phyloP scores from a whole-genome alignment of 2,888 invertebrate species.

The Conistra vaccinii region DNA sequence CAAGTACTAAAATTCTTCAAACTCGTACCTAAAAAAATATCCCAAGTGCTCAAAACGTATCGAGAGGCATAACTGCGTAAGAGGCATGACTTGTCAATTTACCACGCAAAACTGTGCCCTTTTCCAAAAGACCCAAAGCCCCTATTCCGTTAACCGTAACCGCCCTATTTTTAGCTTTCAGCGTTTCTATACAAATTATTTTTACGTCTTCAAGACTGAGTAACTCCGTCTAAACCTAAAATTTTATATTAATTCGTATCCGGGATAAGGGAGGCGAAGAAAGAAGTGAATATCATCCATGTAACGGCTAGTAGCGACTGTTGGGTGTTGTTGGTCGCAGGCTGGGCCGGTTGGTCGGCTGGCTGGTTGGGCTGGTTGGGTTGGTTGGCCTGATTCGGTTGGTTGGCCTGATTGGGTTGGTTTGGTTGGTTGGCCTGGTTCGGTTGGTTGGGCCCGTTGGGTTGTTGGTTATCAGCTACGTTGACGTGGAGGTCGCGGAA shows the following conservation, averaged over 20 bases:
- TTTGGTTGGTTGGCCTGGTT: slow-evolving; percentile 60
- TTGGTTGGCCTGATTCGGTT: slow-evolving; percentile 49
- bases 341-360: slow-evolving; percentile 61
- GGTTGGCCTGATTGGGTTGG: slow-evolving; percentile 55
- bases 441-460: slow-evolving; percentile 43
- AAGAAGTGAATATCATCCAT: slow-evolving; percentile 97
- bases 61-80: slow-evolving; percentile 3
- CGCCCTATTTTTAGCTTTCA: slow-evolving; percentile 50
- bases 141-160: slow-evolving; percentile 12
- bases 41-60: background rate
- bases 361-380: slow-evolving; percentile 52
- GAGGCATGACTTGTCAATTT: background rate
- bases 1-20: background rate
- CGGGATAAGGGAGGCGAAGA: slow-evolving; percentile 98
- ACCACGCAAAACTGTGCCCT: slow-evolving; percentile 9
- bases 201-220: slow-evolving; percentile 59
- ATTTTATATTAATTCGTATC: slow-evolving; percentile 91
- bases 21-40: background rate
- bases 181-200: slow-evolving; percentile 52
- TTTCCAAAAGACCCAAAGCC: background rate
- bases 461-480: slow-evolving; percentile 66
- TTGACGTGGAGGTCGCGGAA: slow-evolving; percentile 91
- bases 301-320: slow-evolving; percentile 93
- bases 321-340: slow-evolving; percentile 66
- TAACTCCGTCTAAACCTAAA: slow-evolving; percentile 26